phyloP scores from a whole-genome alignment of 2,113 vertebrate genomes.

The Amblyornis subalaris region DNA sequence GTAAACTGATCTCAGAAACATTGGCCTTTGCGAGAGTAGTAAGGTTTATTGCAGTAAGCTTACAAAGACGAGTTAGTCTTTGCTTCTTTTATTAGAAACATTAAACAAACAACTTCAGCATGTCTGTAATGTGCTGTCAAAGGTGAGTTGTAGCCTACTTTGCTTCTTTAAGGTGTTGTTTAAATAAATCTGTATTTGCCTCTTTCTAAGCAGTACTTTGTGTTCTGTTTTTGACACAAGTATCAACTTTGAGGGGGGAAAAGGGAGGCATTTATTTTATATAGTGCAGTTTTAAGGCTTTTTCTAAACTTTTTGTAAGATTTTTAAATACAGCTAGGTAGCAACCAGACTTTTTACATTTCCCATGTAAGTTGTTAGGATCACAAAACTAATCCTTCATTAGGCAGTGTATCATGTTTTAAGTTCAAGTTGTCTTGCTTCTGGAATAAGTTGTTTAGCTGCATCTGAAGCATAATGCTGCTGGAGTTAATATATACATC shows the following conservation, averaged over 20 bases:
- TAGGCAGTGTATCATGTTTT: neutral
- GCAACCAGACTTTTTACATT: neutral
- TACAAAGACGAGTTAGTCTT: neutral
- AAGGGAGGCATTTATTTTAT: neutral
- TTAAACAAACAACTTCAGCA: neutral
- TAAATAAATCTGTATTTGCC: neutral
- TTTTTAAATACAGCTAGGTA: neutral
- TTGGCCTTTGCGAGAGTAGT: neutral
- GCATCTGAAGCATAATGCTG: neutral
- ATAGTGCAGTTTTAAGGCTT: neutral
- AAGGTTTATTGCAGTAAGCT: neutral
- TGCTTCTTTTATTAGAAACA: neutral
- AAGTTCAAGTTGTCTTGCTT: neutral
- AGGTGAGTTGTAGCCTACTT: neutral
- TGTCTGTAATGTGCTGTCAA: neutral
- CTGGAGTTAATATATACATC: neutral
- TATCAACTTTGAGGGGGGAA: accelerated
- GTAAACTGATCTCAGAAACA: neutral
- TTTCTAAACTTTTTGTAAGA: neutral
- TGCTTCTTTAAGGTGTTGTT: neutral
- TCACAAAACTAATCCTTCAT: neutral
- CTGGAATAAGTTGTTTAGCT: neutral
- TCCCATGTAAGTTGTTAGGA: neutral
- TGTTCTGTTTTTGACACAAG: neutral
- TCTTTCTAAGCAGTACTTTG: neutral